Evolutionary conservation across 1,140 invertebrate species (phyloP), one percentile per base, ranked within the genome.

Genomic region (Drosophila tropicalis): DNA sequence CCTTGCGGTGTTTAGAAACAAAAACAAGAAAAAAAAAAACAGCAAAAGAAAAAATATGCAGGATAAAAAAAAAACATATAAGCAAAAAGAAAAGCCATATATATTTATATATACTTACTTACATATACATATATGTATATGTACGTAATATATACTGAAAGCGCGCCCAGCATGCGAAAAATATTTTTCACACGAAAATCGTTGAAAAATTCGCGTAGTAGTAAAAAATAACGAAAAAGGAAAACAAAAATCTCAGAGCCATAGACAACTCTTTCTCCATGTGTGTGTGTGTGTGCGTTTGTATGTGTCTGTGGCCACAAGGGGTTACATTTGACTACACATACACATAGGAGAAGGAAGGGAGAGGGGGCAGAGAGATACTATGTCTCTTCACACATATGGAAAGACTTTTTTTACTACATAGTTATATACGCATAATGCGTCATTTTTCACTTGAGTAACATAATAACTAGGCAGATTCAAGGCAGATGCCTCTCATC

Each of bases 361-460:
- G 9, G 10, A 12, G 12, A n/a, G 36, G 12, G 12, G 36, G 36
- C 0, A 39, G 12, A 39, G 36, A 39, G 4, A 39, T 39, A 13
- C 36, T 12, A 12, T 39, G 36, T 39, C 12, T 39, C 36, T 39
- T 40, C 6, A 39, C 17, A 66, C n/a, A 62, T n/a, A 58, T 51
- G 44, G 44, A 51, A 22, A 51, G 44, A 51, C 44, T 51, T 22
- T 51, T 51, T 22, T 51, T 51, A 51, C 44, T 51, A 51, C 57
- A 60, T 22, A 60, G 34, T 39, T 19, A 41, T 19, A 61, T n/a
- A 70, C 78, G 70, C 74, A 85, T 78, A 81, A 85, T 85, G 81
- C 78, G 81, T 85, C 70, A 78, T 85, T 81, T 85, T 86, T 81
- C 78, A 81, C 78, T 86, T 79, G 77, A 85, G 70, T 72, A 73